Evolutionary conservation across 2,113 vertebrate species (phyloP).

Genomic region (Pseudonaja textilis): DNA sequence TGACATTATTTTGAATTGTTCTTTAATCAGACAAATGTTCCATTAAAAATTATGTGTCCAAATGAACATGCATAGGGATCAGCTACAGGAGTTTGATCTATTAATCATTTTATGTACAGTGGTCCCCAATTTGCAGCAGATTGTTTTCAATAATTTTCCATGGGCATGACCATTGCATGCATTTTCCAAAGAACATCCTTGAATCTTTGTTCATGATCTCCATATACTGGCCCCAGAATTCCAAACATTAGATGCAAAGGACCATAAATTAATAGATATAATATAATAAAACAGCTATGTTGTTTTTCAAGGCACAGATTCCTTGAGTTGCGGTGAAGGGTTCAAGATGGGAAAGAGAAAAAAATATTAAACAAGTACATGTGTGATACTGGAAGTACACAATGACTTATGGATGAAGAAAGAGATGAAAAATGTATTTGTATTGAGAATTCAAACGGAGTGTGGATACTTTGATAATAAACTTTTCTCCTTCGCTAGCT

Average conservation of each 20-base stretch:
- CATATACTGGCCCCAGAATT: not conserved
- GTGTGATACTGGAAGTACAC: not conserved
- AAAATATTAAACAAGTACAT: slow-evolving; percentile 12
- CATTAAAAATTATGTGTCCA: not conserved
- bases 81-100: not conserved
- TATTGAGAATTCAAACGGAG: slow-evolving; percentile 1
- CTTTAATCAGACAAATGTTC: not conserved
- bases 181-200: not conserved
- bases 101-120: not conserved
- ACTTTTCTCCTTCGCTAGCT: not conserved
- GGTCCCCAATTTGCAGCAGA: not conserved
- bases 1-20: not conserved
- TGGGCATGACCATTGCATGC: not conserved
- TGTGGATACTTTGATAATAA: slow-evolving; percentile 13
- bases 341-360: not conserved
- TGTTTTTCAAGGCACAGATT: not conserved
- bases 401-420: slow-evolving; percentile 18
- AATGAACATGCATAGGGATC: not conserved
- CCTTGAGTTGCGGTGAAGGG: not conserved
- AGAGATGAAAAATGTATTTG: not conserved
- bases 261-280: not conserved
- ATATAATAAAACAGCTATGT: not conserved
- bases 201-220: not conserved
- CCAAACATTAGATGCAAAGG: not conserved
- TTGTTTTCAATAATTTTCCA: not conserved